Percentiles rank a stretch among this genome's conserved stretches.
These are phyloP conservation scores for Perithous albicinctus DNA, from an alignment of 2,888 invertebrate genomes.

Conservation along the genomic window DNA sequence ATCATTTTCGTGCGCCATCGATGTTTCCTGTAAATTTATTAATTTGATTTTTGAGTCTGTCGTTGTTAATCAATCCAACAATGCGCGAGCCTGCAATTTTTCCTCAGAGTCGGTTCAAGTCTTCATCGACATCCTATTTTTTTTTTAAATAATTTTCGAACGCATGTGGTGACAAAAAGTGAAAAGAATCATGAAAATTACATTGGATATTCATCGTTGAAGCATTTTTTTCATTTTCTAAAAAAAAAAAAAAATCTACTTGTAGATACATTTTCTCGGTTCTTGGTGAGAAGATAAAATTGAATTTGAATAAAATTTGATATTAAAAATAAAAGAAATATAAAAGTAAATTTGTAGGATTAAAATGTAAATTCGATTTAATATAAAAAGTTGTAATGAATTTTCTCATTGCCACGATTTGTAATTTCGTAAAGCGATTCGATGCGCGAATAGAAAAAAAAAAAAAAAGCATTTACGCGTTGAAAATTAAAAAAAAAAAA, in stretches of 20 bases:
- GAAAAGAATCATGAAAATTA: not conserved
- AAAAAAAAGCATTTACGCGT: too few species aligned
- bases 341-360: too few species aligned
- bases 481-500: not conserved
- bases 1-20: conserved; percentile 18
- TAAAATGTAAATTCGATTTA: too few species aligned
- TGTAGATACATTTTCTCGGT: not conserved
- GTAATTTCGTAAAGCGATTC: too few species aligned
- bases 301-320: too few species aligned
- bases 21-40: not conserved
- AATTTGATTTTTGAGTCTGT: not conserved
- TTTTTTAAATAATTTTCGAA: not conserved
- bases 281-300: too few species aligned
- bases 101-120: not conserved
- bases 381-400: too few species aligned
- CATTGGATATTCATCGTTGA: not conserved
- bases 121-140: not conserved
- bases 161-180: conserved; percentile 24
- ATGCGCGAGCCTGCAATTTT: not conserved
- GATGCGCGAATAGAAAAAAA: too few species aligned
- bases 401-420: too few species aligned
- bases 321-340: too few species aligned
- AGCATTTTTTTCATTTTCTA: not conserved
- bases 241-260: not conserved
- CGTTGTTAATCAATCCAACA: not conserved